A percentile compares a stretch with the other conserved stretches of the same genome.
These are phyloP conservation scores for Drosophila mulleri DNA, from an alignment of 2,888 invertebrate genomes.

Conservation along the genomic window DNA sequence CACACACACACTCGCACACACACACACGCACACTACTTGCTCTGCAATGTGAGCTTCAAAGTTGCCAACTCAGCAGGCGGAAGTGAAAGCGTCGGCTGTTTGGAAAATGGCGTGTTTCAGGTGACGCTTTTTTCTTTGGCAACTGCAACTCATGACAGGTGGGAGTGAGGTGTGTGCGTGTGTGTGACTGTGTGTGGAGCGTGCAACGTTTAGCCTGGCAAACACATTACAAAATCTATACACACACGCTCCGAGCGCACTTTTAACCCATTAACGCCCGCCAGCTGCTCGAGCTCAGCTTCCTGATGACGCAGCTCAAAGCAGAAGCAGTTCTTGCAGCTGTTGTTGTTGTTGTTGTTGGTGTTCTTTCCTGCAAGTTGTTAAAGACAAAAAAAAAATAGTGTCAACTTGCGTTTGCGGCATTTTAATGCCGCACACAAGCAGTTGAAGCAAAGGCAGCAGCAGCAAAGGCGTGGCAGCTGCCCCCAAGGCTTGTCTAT, in stretches of 20 bases:
- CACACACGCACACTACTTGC: conserved; percentile 6
- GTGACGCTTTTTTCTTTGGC: conserved; percentile 61
- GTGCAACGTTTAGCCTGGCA: conserved; percentile 41
- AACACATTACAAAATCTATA: conserved; percentile 79
- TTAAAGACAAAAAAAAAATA: conserved; percentile 62
- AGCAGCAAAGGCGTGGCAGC: background rate
- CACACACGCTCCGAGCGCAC: conserved; percentile 78
- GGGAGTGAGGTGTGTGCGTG: background rate
- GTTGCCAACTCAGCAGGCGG: conserved; percentile 73
- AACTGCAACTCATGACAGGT: conserved; percentile 71
- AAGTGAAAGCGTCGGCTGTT: conserved; percentile 65
- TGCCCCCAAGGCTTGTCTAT: conserved; percentile 66
- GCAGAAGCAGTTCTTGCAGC: conserved; percentile 22
- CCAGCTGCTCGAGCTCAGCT: conserved; percentile 49
- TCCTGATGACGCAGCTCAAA: conserved; percentile 58
- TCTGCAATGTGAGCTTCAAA: conserved; percentile 38
- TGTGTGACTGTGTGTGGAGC: too few species aligned
- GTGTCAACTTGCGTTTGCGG: conserved; percentile 75
- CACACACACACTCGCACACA: conserved; percentile 49
- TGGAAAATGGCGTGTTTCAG: conserved; percentile 69
- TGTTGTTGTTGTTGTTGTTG: conserved; percentile 12
- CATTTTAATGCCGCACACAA: conserved; percentile 68
- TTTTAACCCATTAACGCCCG: conserved; percentile 80
- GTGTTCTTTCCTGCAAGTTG: conserved; percentile 53
- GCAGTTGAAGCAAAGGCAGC: conserved; percentile 6